Conservation (phyloP, 2,888 invertebrate species). For the Eretmocerus hayati region DNA sequence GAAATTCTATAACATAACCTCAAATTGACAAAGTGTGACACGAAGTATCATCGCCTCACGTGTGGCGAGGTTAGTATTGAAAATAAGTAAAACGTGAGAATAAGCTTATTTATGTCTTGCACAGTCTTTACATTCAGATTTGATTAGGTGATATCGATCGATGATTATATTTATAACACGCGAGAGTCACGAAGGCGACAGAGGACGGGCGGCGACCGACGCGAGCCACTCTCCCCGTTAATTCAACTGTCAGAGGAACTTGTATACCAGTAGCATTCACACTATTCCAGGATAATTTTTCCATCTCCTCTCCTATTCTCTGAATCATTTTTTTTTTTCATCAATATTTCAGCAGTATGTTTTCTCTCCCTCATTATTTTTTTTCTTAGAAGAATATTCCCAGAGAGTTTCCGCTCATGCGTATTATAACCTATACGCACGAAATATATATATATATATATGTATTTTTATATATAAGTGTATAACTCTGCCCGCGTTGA, state of each 20-base stretch:
- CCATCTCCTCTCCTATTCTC: conserved; percentile 24
- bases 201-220: conserved; percentile 26
- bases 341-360: conserved; percentile 14
- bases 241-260: conserved; percentile 58
- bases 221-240: conserved; percentile 34
- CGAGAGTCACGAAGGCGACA: not conserved
- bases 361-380: not conserved
- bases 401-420: too few species aligned
- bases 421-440: not conserved
- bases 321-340: too few species aligned
- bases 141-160: too few species aligned
- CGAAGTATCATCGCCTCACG: too few species aligned
- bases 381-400: too few species aligned
- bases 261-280: conserved; percentile 57
- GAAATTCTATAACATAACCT: too few species aligned
- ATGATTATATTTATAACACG: not conserved
- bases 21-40: too few species aligned
- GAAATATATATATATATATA: not conserved
- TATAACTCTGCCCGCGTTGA: not conserved
- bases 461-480: not conserved
- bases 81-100: too few species aligned
- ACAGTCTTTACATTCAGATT: too few species aligned
- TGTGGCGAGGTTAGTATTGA: too few species aligned
- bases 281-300: conserved; percentile 10
- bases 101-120: too few species aligned